phyloP scores from a whole-genome alignment of 2,888 invertebrate genomes.

The Eumerus sabulonum region DNA sequence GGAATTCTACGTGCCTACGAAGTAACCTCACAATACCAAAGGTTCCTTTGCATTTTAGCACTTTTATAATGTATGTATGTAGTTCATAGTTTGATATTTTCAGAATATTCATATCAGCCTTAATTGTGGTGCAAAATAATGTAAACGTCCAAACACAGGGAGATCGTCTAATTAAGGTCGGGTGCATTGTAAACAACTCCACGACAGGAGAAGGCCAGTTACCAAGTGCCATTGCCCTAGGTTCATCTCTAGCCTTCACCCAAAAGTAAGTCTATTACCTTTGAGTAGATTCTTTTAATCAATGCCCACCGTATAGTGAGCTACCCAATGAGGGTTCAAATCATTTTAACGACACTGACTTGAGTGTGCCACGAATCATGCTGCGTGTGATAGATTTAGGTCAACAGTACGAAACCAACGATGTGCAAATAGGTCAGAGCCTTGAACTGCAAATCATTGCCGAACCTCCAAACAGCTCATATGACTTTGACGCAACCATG shows the following conservation, averaged over 20 bases:
- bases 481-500: constrained; percentile 87
- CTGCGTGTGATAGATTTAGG: constrained; percentile 82
- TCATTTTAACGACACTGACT: constrained; percentile 71
- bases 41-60: constrained; percentile 66
- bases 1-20: constrained; percentile 78
- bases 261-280: constrained; percentile 80
- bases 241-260: constrained; percentile 81
- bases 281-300: background rate
- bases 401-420: constrained; percentile 82
- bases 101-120: constrained; percentile 87
- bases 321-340: constrained; percentile 79
- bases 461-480: constrained; percentile 79
- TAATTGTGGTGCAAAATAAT: constrained; percentile 91
- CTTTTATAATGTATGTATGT: too few relatives aligned
- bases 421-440: constrained; percentile 85
- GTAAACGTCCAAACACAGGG: constrained; percentile 91
- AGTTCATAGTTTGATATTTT: background rate
- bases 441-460: constrained; percentile 83
- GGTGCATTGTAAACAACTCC: constrained; percentile 84
- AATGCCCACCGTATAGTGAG: constrained; percentile 73
- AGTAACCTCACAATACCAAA: constrained; percentile 75
- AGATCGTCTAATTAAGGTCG: constrained; percentile 89
- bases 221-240: constrained; percentile 80
- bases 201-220: constrained; percentile 72
- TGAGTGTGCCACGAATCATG: constrained; percentile 74